Evolutionary conservation across 2,797 vertebrate species (phyloP), one percentile per base, ranked within the genome.

Genomic region (Phyllotis vaccarum): DNA sequence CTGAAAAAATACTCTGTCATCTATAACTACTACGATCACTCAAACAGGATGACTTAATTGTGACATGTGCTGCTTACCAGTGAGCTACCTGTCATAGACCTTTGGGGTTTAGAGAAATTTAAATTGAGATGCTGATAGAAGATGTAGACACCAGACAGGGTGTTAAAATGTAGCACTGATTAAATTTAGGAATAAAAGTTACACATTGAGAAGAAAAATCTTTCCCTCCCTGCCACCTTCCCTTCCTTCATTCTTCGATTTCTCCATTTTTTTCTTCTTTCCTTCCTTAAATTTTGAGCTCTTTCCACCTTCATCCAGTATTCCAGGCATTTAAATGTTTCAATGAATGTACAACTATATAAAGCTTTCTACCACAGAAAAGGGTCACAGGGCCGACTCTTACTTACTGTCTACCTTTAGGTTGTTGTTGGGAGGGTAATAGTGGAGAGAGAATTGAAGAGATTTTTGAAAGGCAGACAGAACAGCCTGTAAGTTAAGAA

Each of bases 221-320:
- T 16, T 97, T 70, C 86, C 37, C 27, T 46, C 17, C 16, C 56
- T 13, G 62, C 82, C 3, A 72, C 78, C n/a, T n/a, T 34, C n/a
- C 21, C 14, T 94, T 62, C 43, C 31, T 83, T 54, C 29, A 24
- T 52, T 58, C 89, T 66, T 75, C 16, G 19, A 6, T 7, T 60
- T 21, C 62, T 76, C 7, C 46, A 83, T 74, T 29, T 14, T 13
- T 58, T 60, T 46, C 37, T 87, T 96, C 52, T 31, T 70, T 94
- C 58, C 49, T 91, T 90, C 70, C 7, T 94, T 40, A 94, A 87
- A 89, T 75, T 19, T 83, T 90, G 60, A 93, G 27, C 46, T 88
- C 40, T 90, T 92, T 75, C 19, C 10, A 88, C 74, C 14, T 70
- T 40, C 29, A 93, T 29, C n/a, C 79, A 94, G 94, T 78, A 93